Evolutionary conservation across 2,888 invertebrate species (phyloP), one percentile per base, ranked within the genome.

Genomic region (Drosophila antonietae): DNA sequence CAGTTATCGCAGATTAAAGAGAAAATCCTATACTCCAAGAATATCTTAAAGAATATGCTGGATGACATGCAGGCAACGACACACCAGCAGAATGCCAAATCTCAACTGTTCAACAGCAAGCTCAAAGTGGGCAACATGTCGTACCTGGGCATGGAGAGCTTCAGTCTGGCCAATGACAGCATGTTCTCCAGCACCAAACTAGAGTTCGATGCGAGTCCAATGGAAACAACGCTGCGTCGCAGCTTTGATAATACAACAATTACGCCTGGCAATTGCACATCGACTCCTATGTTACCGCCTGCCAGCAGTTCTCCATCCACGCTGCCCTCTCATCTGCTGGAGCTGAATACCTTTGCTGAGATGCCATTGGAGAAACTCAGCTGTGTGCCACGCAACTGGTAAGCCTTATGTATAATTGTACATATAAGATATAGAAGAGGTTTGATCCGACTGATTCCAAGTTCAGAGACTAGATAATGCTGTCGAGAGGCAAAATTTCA

Each of bases 101-200:
- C 90, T 6, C 88, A 90, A 60, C 81, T 91, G 60, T 67, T 89
- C 35, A 83, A 81, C 57, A 81, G 89, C 20, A 88, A 90, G 71
- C 69, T 91, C 3, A 91, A 90, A 73, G 82, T 83, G 44, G 78
- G 72, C 53, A 90, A 80, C 14, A 73, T 83, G 64, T 86, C 88
- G 2, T 35, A 82, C 14, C 33, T 89, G 63, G 82, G 83, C 12
- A 61, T 65, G 61, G 90, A 90, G 9, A 89, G 88, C 53, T 90
- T 91, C 65, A 75, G 74, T 33, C 39, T 88, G 63, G 80, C 81
- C 69, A 82, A 83, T 23, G 90, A 89, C 60, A 91, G 88, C 65
- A 86, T 92, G 9, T 87, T 92, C 61, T 91, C 91, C 61, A 93
- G 93, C 78, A 92, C 92, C 44, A 91, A 90, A 68, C 73, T 93